These are phyloP conservation scores for Sinodicranocentrus sp. DNA, from an alignment of 2,888 invertebrate genomes.

Conservation along the genomic window DNA sequence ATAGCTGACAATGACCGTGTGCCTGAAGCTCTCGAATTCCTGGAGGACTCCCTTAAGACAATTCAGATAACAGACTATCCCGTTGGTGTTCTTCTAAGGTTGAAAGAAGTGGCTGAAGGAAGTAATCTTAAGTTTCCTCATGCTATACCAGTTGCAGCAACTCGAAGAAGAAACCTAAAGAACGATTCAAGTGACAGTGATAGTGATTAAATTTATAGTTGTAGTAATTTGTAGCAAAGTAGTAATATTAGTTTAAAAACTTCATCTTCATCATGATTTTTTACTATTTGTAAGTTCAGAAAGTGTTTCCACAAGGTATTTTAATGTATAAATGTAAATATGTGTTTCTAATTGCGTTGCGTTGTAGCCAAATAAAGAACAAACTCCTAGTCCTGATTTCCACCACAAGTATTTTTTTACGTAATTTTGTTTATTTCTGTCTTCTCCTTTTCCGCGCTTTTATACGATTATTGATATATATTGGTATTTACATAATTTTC, in stretches of 20 bases:
- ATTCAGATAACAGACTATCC: slow-evolving; percentile 82
- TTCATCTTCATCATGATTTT: too few relatives aligned
- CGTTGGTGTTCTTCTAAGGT: slow-evolving; percentile 81
- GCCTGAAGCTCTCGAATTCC: slow-evolving; percentile 80
- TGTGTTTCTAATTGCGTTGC: too few relatives aligned
- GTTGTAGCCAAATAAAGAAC: too few relatives aligned
- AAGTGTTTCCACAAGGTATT: too few relatives aligned
- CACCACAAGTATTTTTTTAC: too few relatives aligned
- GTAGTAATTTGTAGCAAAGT: neutral
- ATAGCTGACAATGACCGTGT: neutral
- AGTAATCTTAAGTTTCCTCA: slow-evolving; percentile 82
- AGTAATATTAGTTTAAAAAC: too few relatives aligned
- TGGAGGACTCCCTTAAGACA: slow-evolving; percentile 81
- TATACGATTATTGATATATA: too few relatives aligned
- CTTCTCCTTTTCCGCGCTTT: too few relatives aligned
- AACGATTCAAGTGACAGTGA: slow-evolving; percentile 39
- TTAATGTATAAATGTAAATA: too few relatives aligned
- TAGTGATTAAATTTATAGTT: slow-evolving; percentile 30
- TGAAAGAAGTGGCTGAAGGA: slow-evolving; percentile 81
- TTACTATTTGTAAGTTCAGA: too few relatives aligned
- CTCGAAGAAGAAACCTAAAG: neutral
- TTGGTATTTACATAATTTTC: neutral
- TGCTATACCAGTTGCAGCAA: slow-evolving; percentile 78
- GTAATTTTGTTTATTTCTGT: too few relatives aligned
- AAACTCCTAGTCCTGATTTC: too few relatives aligned